These are phyloP conservation scores for Ganaspis brasiliensis DNA, from an alignment of 2,888 invertebrate genomes.

Conservation along the genomic window DNA sequence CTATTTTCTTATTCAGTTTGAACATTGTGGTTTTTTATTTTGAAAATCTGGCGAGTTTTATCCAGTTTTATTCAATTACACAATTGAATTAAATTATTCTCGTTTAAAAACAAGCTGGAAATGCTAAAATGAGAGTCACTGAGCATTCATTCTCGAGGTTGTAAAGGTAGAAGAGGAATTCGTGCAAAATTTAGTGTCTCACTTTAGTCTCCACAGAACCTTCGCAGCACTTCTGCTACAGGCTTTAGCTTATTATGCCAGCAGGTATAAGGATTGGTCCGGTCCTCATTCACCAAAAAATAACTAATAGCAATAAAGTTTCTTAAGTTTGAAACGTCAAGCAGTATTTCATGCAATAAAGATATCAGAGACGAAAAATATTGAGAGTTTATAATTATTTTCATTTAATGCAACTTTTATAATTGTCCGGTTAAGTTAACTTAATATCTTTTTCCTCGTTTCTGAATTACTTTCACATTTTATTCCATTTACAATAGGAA, in stretches of 20 bases:
- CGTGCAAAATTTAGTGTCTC: constrained; percentile 61
- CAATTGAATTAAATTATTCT: constrained; percentile 5
- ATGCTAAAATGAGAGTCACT: constrained; percentile 55
- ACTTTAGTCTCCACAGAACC: constrained; percentile 43
- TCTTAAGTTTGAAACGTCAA: constrained; percentile 27
- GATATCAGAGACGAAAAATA: background rate
- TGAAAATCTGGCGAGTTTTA: background rate
- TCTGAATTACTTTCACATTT: too few species aligned
- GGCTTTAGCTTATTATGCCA: constrained; percentile 23
- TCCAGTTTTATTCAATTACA: background rate
- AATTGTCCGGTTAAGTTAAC: too few species aligned
- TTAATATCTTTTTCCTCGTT: too few species aligned
- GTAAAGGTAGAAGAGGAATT: constrained; percentile 58
- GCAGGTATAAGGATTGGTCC: constrained; percentile 40
- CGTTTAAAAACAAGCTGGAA: constrained; percentile 21
- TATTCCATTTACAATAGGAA: too few species aligned
- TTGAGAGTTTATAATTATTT: background rate
- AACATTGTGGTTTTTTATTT: background rate
- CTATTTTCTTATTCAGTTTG: background rate
- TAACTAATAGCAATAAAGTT: constrained; percentile 33
- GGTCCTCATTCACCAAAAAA: constrained; percentile 30
- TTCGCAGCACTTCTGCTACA: constrained; percentile 31
- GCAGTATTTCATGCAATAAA: constrained; percentile 20
- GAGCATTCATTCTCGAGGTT: constrained; percentile 57
- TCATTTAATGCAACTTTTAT: background rate